Base-by-base conservation (phyloP, 2,888 invertebrate species). In the Zootermopsis nevadensis region DNA sequence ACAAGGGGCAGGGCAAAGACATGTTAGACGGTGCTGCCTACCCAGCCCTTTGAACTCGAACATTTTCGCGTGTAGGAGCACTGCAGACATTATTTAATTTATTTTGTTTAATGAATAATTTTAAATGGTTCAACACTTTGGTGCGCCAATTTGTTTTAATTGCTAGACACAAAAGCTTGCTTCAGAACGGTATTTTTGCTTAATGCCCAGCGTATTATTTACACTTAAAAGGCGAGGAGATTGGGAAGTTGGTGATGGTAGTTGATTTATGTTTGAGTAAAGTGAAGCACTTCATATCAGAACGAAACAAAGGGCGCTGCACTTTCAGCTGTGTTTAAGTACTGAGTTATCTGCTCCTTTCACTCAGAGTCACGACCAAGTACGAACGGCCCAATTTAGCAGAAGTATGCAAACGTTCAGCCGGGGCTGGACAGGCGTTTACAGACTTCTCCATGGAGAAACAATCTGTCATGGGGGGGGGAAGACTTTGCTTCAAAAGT, bases 201-300 rank as follows among this genome's bases (percentile, higher is more conserved):
- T 60, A 7, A 27, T 60, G 10, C n/a, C 12, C 8, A n/a, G 12
- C 10, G 8, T 1, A n/a, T 6, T 4, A 27, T 60, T 27, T 27
- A 27, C n/a, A 7, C 15, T 6, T 24, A 19, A 53, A 27, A 27
- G 48, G 12, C 1, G 60, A 27, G 15, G 27, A n/a, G 27, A 55
- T 48, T 48, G 0, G 48, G 48, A 19, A 3, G 15, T 4, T 38
- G 38, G 38, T 4, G 76, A 12, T 55, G 30, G 30, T 60, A 35
- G 60, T 27, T n/a, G 38, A 24, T 80, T 66, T 80, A 55, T 33
- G 6, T n/a, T 27, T 60, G 60, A 60, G n/a, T 55, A 55, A 77
- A 82, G 76, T 82, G 27, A 82, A 82, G 82, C 82, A 82, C 82
- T 82, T 82, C 82, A 82, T 82, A 82, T 76, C 8, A 27, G 33